These are phyloP conservation scores for Mylabris phalerata DNA, from an alignment of 1,140 invertebrate genomes.

Conservation along the genomic window DNA sequence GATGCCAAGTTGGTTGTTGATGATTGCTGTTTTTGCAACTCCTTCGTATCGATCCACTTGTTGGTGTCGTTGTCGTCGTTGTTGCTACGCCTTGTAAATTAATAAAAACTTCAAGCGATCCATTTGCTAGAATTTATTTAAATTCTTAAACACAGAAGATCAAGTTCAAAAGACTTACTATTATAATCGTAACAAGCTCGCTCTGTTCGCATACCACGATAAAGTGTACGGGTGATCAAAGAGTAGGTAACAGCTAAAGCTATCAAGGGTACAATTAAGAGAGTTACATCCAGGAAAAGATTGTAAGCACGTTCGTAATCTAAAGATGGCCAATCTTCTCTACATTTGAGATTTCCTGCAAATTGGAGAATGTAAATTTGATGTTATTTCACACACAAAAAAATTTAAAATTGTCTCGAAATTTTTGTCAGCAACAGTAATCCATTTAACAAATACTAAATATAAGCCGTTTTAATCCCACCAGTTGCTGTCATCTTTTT, in stretches of 20 bases:
- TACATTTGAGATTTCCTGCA: slow-evolving; percentile 54
- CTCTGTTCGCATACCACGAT: slow-evolving; percentile 34
- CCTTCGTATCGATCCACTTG: slow-evolving; percentile 14
- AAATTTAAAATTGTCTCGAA: no score
- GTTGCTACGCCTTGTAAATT: slow-evolving; percentile 28
- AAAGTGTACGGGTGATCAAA: slow-evolving; percentile 36
- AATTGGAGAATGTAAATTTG: background rate
- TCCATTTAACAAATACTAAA: no score
- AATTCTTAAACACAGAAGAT: background rate
- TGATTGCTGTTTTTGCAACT: slow-evolving; percentile 14
- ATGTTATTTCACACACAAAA: no score
- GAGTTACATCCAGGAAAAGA: slow-evolving; percentile 61
- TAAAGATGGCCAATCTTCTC: slow-evolving; percentile 63
- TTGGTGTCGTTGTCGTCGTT: slow-evolving; percentile 21
- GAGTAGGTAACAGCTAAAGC: slow-evolving; percentile 71
- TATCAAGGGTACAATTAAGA: slow-evolving; percentile 67
- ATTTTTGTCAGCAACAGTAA: no score
- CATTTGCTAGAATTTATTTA: slow-evolving; percentile 20
- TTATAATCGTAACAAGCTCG: slow-evolving; percentile 14
- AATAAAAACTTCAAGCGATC: slow-evolving; percentile 31
- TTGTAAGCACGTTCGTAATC: slow-evolving; percentile 64
- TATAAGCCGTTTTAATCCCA: no score
- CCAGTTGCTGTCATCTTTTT: no score
- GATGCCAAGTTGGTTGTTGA: slow-evolving; percentile 17
- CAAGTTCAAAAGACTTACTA: slow-evolving; percentile 4